Percentiles rank a stretch among this genome's conserved stretches.
These are phyloP conservation scores for Hepsetus odoe DNA, from an alignment of 2,113 vertebrate species.

Conservation along the genomic window DNA sequence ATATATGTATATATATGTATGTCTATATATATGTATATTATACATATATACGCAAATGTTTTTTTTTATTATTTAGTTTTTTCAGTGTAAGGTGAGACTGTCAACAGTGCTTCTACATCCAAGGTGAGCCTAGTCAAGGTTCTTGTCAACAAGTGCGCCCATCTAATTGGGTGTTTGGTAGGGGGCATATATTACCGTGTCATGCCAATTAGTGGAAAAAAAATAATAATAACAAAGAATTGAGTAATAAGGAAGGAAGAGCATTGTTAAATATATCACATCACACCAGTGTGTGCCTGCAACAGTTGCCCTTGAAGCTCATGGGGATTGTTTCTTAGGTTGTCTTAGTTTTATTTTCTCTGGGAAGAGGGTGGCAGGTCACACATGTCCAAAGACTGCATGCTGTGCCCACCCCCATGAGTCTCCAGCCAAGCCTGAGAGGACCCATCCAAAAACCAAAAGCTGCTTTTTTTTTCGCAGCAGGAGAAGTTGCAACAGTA, in stretches of 20 bases:
- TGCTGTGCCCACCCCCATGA: slow-evolving; percentile 30
- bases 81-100: slow-evolving; percentile 89
- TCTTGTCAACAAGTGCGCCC: slow-evolving; percentile 56
- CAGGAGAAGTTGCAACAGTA: slow-evolving; percentile 54
- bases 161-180: slow-evolving; percentile 64
- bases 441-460: slow-evolving; percentile 54
- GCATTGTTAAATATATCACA: slow-evolving; percentile 64
- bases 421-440: slow-evolving; percentile 47
- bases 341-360: slow-evolving; percentile 63
- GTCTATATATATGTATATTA: slow-evolving; percentile 48
- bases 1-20: slow-evolving; percentile 75
- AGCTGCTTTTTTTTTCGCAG: slow-evolving; percentile 40
- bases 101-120: slow-evolving; percentile 84
- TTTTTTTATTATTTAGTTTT: slow-evolving; percentile 80
- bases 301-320: slow-evolving; percentile 86
- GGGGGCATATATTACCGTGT: slow-evolving; percentile 80
- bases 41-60: slow-evolving; percentile 39
- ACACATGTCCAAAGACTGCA: slow-evolving; percentile 81
- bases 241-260: slow-evolving; percentile 59
- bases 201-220: slow-evolving; percentile 90
- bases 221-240: slow-evolving; percentile 54
- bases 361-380: slow-evolving; percentile 51
- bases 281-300: slow-evolving; percentile 99
- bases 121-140: slow-evolving; percentile 87
- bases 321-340: slow-evolving; percentile 72